These are phyloP conservation scores for Indicator indicator DNA, from an alignment of 2,113 vertebrate genomes.

Conservation along the genomic window DNA sequence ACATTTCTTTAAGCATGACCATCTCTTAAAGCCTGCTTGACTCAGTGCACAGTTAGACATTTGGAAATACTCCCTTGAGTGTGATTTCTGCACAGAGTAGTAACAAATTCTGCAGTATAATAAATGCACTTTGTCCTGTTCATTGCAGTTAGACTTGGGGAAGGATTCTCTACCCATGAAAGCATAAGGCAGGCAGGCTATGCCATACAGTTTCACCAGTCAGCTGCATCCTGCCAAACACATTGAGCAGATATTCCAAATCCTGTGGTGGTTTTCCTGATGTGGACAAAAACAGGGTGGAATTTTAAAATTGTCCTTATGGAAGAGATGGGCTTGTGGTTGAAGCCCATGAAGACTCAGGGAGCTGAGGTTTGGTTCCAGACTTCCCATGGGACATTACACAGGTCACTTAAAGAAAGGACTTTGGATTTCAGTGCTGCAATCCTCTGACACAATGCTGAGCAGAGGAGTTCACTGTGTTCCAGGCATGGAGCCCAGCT, in stretches of 20 bases:
- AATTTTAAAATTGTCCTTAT: not conserved
- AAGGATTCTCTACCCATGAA: not conserved
- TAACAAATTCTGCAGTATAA: not conserved
- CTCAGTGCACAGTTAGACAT: not conserved
- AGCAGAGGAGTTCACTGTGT: fast-evolving
- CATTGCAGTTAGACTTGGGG: not conserved
- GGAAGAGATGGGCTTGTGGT: slow-evolving; percentile 5
- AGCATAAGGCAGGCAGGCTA: not conserved
- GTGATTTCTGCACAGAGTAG: not conserved
- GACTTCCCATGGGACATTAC: not conserved
- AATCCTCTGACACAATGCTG: not conserved
- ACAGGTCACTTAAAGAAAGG: not conserved
- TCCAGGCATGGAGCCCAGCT: fast-evolving
- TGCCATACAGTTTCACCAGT: not conserved
- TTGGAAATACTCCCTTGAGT: not conserved
- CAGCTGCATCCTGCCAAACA: not conserved
- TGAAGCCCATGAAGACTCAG: not conserved
- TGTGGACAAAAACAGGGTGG: not conserved
- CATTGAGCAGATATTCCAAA: not conserved
- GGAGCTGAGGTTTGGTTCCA: not conserved
- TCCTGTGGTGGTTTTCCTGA: not conserved
- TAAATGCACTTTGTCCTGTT: not conserved
- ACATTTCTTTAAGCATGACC: not conserved
- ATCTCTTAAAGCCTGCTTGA: not conserved
- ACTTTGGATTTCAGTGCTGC: not conserved